Evolutionary conservation across 2,113 vertebrate species (phyloP).

Genomic region (Lanius collurio): DNA sequence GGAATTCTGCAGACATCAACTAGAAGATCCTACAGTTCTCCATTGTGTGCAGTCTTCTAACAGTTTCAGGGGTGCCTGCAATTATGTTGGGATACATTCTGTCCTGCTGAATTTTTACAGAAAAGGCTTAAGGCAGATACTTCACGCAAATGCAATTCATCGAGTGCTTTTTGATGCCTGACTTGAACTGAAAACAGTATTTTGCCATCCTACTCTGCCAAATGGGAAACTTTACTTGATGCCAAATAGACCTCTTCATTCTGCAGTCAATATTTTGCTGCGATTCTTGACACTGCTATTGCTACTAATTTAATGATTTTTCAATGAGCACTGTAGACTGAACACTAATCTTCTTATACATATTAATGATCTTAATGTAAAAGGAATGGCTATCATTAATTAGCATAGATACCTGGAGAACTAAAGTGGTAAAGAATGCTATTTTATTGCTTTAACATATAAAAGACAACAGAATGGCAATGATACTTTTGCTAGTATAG

Average conservation of each 20-base stretch:
- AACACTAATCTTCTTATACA: neutral
- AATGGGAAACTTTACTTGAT: conserved; percentile 1
- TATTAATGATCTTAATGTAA: neutral
- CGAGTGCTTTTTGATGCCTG: neutral
- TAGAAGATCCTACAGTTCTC: neutral
- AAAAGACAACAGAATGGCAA: neutral
- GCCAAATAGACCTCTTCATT: conserved; percentile 10
- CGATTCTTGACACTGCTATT: neutral
- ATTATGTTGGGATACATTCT: neutral
- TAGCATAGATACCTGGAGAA: neutral
- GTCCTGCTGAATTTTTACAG: neutral
- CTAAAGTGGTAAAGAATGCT: neutral
- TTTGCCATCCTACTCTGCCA: neutral
- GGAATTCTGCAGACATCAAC: neutral
- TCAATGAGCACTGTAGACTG: neutral
- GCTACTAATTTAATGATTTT: neutral
- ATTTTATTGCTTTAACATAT: neutral
- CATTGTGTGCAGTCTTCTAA: neutral
- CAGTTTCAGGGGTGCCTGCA: neutral
- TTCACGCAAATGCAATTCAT: neutral
- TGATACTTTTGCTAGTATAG: neutral
- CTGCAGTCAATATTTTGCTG: neutral
- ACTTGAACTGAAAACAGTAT: conserved; percentile 9
- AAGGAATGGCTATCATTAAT: neutral
- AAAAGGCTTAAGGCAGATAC: neutral